phyloP scores from a whole-genome alignment of 2,113 vertebrate species.

The Conger conger region DNA sequence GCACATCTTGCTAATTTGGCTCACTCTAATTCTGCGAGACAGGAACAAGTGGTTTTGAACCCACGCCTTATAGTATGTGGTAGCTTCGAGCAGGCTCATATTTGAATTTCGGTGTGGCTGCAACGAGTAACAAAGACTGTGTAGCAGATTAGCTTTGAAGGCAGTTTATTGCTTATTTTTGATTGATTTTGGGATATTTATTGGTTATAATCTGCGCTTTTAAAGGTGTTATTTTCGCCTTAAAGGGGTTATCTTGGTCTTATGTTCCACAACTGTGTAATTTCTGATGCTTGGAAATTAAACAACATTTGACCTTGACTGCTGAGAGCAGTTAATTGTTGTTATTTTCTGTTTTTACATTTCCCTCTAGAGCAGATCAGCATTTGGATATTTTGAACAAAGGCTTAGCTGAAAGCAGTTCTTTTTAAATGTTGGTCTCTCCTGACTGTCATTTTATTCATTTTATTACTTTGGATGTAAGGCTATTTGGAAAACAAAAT shows the following conservation, averaged over 20 bases:
- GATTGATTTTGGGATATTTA: background rate
- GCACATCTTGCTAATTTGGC: background rate
- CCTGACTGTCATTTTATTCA: background rate
- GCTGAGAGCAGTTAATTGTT: background rate
- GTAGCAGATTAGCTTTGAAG: background rate
- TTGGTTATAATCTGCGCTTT: background rate
- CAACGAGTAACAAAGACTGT: background rate
- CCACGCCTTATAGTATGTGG: background rate
- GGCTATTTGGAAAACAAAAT: background rate
- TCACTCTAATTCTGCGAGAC: background rate
- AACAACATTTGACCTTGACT: background rate
- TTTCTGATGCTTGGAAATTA: background rate
- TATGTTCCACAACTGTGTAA: background rate
- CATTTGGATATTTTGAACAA: background rate
- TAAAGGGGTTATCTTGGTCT: too few relatives aligned
- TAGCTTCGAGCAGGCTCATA: background rate
- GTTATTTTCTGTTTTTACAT: background rate
- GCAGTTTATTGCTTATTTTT: background rate
- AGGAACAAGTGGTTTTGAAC: background rate
- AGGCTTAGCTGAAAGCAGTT: background rate
- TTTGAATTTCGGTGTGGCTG: background rate
- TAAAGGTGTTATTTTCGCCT: background rate
- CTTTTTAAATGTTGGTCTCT: background rate
- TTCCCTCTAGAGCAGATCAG: background rate
- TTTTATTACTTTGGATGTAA: background rate